These are phyloP conservation scores for Callitettix versicolor DNA, from an alignment of 1,140 invertebrate species.

Conservation along the genomic window DNA sequence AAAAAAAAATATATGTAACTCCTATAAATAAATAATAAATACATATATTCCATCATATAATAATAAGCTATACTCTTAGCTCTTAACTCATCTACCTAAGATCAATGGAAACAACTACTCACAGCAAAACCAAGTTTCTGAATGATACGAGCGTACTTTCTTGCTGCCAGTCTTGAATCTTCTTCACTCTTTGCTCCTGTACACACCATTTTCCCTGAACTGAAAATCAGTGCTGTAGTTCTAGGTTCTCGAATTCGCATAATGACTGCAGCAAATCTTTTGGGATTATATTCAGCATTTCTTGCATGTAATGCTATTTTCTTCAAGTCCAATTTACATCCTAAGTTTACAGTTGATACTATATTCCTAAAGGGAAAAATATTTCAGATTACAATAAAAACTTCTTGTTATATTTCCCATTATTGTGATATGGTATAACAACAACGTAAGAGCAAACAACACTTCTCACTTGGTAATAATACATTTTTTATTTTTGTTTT, in stretches of 20 bases:
- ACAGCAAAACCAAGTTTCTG: slow-evolving; percentile 95
- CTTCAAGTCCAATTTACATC: slow-evolving; percentile 90
- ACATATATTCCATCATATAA: too few species aligned
- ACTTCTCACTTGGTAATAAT: too few species aligned
- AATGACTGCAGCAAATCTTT: slow-evolving; percentile 98
- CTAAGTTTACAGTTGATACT: slow-evolving; percentile 95
- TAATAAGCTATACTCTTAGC: too few species aligned
- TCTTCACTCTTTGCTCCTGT: slow-evolving; percentile 99
- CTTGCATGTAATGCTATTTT: slow-evolving; percentile 97
- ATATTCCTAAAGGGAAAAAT: slow-evolving; percentile 63
- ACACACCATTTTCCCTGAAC: slow-evolving; percentile 99
- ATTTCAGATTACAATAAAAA: too few species aligned
- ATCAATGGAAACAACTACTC: too few species aligned
- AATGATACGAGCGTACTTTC: slow-evolving; percentile 98
- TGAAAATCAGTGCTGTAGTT: slow-evolving; percentile 98
- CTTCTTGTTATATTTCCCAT: too few species aligned
- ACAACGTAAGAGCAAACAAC: too few species aligned
- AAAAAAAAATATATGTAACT: too few species aligned
- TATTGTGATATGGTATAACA: too few species aligned
- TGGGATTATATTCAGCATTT: slow-evolving; percentile 99
- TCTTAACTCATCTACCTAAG: too few species aligned
- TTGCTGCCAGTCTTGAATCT: slow-evolving; percentile 87
- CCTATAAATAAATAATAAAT: too few species aligned
- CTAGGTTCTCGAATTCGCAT: slow-evolving; percentile 98
- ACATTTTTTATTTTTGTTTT: too few species aligned